Base-by-base conservation (phyloP, 2,113 vertebrate genomes). In the Seriola dumerili region DNA sequence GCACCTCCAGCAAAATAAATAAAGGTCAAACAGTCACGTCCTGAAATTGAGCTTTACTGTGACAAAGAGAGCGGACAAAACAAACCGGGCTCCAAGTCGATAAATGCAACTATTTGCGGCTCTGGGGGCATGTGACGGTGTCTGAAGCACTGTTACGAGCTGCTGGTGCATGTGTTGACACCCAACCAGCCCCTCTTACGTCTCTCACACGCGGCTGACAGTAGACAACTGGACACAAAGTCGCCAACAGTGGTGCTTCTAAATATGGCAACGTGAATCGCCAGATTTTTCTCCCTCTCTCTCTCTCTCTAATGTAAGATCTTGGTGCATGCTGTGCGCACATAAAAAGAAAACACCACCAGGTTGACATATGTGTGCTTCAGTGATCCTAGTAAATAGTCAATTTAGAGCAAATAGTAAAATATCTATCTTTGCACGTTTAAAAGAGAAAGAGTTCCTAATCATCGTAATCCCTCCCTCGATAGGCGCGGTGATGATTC, bases 221-320 rank as follows among this genome's bases (percentile, higher is more conserved):
- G 86, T 16, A 84, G 91, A 86, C 92, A 90, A 87, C 85, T 88
- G 88, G 79, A 67, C 76, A 72, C 78, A 69, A 55, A 72, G 78
- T 83, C 57, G 76, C 69, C 85, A 84, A 78, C 83, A 80, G 76
- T 67, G 83, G 82, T 17, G 85, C 68, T 90, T 92, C 93, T 93
- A 90, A 92, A 92, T 93, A 93, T 93, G 91, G 85, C 78, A 85
- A 89, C 81, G 79, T 72, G 89, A 86, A 84, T 81, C 80, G 78
- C 52, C 80, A 85, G 78, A 81, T 80, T 86, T 88, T 6, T 72
- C 77, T 70, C 81, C 36, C 81, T 58, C 80, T 46, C 62, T 46
- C 81, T 58, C 80, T 46, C 62, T 46, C 62, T 38, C 74, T 72
- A 59, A 89, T 65, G 21, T 66, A 44, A 78, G 42, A 80, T 71